A percentile compares a stretch with the other conserved stretches of the same genome.
Evolutionary conservation across 2,797 vertebrate species (phyloP).

Genomic region (Psittacula derbiana): DNA sequence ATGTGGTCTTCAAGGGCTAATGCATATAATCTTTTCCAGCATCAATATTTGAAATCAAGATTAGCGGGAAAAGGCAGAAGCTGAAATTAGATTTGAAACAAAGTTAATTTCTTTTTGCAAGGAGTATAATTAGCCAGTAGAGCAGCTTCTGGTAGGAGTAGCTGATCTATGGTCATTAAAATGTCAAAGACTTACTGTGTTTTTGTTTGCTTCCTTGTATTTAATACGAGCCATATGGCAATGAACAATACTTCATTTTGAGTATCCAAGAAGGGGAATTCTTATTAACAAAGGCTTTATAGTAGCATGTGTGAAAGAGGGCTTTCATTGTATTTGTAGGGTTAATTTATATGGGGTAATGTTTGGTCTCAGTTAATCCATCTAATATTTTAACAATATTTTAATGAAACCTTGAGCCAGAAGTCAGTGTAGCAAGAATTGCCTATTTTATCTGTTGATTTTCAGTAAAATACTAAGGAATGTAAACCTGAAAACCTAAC

Average conservation of each 20-base stretch:
- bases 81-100: neutral
- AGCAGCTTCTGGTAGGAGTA: conserved; percentile 22
- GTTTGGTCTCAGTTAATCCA: conserved; percentile 25
- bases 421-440: neutral
- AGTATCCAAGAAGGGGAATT: conserved; percentile 15
- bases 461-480: neutral
- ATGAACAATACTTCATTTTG: conserved; percentile 50
- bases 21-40: neutral
- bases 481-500: neutral
- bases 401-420: conserved; percentile 25
- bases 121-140: neutral
- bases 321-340: conserved; percentile 44
- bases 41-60: neutral
- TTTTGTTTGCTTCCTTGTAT: conserved; percentile 57
- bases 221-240: conserved; percentile 58
- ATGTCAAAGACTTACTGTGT: conserved; percentile 41
- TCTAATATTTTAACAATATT: conserved; percentile 43
- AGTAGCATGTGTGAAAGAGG: conserved; percentile 33
- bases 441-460: neutral
- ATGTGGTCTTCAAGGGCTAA: neutral
- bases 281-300: conserved; percentile 49
- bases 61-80: neutral
- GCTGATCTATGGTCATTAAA: conserved; percentile 23
- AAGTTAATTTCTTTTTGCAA: neutral
- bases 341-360: conserved; percentile 16